Percentiles rank a stretch among this genome's conserved stretches.
Evolutionary conservation across 2,113 vertebrate species (phyloP).

Genomic region (Ploceus nigricollis): DNA sequence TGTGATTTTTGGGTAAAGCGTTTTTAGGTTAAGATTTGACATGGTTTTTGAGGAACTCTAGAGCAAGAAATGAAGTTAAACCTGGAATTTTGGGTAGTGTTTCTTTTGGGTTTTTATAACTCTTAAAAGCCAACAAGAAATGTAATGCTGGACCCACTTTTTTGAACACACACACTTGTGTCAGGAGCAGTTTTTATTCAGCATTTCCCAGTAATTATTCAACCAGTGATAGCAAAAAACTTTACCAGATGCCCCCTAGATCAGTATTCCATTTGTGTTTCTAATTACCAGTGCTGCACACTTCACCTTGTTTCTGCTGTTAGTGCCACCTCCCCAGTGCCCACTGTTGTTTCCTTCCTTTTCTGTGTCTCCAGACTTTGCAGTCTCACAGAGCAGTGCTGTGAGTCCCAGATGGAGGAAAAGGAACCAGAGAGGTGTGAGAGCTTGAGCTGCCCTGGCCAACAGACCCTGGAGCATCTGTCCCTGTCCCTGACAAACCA

Average conservation of each 20-base stretch:
- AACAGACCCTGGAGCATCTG: background rate
- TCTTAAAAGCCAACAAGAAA: background rate
- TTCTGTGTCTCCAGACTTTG: background rate
- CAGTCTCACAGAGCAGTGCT: background rate
- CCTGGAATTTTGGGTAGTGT: background rate
- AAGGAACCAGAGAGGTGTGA: background rate
- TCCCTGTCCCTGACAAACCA: background rate
- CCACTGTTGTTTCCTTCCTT: background rate
- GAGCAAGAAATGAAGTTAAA: background rate
- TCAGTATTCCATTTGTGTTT: background rate
- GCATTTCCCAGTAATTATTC: background rate
- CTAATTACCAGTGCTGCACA: background rate
- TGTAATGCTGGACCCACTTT: background rate
- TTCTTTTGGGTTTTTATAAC: background rate
- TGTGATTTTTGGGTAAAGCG: background rate
- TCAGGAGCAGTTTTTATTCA: background rate
- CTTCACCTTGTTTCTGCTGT: background rate
- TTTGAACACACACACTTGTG: background rate
- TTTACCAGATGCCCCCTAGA: background rate
- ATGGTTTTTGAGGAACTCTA: background rate
- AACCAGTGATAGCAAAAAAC: background rate
- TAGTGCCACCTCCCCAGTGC: background rate
- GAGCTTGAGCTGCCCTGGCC: background rate
- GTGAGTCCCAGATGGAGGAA: background rate
- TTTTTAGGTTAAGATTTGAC: background rate